phyloP scores from a whole-genome alignment of 2,888 invertebrate genomes.

The Hydrotaea cyrtoneurina region DNA sequence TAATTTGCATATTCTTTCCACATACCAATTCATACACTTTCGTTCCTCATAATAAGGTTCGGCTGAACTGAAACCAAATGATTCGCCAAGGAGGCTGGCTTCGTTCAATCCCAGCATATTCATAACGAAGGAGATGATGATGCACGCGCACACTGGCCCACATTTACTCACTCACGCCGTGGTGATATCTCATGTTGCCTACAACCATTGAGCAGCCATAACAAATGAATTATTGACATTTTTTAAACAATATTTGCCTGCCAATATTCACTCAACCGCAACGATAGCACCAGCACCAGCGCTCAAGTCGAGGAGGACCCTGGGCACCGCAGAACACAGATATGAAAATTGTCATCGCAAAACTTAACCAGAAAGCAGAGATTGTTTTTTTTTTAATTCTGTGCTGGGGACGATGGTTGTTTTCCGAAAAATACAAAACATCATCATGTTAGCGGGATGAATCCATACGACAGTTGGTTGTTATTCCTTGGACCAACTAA shows the following conservation, averaged over 20 bases:
- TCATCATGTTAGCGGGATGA: constrained; percentile 14
- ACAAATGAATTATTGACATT: constrained; percentile 81
- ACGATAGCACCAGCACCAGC: constrained; percentile 20
- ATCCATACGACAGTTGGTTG: neutral
- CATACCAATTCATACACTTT: constrained; percentile 25
- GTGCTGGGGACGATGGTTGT: neutral
- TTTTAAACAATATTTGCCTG: constrained; percentile 79
- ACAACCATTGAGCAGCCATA: constrained; percentile 80
- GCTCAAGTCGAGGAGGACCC: neutral
- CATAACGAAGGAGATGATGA: constrained; percentile 16
- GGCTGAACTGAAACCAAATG: neutral
- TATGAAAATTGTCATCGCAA: constrained; percentile 68
- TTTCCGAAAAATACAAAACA: constrained; percentile 25
- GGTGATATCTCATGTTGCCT: constrained; percentile 76
- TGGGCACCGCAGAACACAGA: constrained; percentile 21
- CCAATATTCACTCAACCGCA: constrained; percentile 75
- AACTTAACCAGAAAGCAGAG: neutral
- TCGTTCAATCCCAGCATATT: neutral
- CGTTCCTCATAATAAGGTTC: constrained; percentile 50
- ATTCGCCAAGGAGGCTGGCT: neutral
- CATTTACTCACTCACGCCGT: constrained; percentile 33
- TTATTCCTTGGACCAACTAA: neutral
- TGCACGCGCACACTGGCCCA: constrained; percentile 3
- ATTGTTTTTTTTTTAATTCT: neutral
- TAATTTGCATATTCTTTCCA: constrained; percentile 66